Evolutionary conservation across 2,888 invertebrate species (phyloP).

Genomic region (Pecten maximus): DNA sequence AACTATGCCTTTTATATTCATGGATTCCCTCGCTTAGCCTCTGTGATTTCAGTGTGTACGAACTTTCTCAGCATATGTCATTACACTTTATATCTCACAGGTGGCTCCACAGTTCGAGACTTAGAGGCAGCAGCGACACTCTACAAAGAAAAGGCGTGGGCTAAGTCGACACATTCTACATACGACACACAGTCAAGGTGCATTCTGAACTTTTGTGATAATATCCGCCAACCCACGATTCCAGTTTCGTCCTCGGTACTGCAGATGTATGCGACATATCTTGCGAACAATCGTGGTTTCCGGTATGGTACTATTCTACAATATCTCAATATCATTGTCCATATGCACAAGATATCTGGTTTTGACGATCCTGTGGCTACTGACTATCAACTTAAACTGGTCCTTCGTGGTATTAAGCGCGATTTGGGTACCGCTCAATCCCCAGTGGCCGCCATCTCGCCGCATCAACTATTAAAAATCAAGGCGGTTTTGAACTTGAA

Average conservation of each 20-base stretch:
- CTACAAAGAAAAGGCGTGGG: conserved; percentile 41
- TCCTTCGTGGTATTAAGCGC: no score
- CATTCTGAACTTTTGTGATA: conserved; percentile 37
- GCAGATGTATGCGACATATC: not conserved
- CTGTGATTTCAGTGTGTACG: not conserved
- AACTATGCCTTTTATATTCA: not conserved
- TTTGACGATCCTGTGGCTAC: no score
- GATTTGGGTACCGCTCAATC: no score
- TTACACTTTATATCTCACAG: not conserved
- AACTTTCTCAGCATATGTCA: conserved; percentile 20
- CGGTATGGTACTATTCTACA: no score
- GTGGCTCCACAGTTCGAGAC: conserved; percentile 35
- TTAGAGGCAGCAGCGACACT: not conserved
- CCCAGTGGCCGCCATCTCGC: no score
- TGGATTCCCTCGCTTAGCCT: not conserved
- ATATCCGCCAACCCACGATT: not conserved
- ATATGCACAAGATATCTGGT: no score
- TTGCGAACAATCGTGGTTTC: not conserved
- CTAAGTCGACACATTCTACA: conserved; percentile 32
- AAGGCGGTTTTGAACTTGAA: no score
- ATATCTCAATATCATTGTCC: no score
- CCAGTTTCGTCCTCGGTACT: conserved; percentile 17
- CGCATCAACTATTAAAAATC: no score
- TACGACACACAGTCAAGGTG: conserved; percentile 33
- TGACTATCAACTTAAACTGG: no score